These are phyloP conservation scores for Athalia rosae DNA, from an alignment of 2,888 invertebrate genomes.

Conservation along the genomic window DNA sequence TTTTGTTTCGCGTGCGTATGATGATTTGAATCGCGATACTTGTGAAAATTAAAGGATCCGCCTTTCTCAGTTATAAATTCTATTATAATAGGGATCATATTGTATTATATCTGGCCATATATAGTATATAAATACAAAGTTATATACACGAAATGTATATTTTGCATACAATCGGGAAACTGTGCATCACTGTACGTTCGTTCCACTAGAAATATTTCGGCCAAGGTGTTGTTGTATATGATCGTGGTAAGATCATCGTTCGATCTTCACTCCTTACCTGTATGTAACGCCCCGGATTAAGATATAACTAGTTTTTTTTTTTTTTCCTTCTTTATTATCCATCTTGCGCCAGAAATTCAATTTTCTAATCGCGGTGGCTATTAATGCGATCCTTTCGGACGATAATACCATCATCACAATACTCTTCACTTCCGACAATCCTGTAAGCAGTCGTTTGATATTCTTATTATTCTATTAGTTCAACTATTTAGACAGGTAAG, in stretches of 20 bases:
- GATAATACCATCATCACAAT: not conserved
- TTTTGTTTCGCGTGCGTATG: too few species aligned
- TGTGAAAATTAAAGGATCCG: conserved; percentile 25
- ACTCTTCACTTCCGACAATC: conserved; percentile 4
- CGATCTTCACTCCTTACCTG: not conserved
- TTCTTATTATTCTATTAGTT: not conserved
- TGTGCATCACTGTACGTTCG: conserved; percentile 48
- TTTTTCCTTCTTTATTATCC: not conserved
- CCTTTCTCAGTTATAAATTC: conserved; percentile 24
- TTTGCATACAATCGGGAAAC: conserved; percentile 63
- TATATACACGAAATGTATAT: conserved; percentile 59
- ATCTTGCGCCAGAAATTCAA: conserved; percentile 35
- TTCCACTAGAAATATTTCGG: conserved; percentile 59
- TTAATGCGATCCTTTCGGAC: not conserved
- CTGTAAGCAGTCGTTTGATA: not conserved
- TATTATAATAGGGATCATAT: too few species aligned
- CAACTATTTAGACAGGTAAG: too few species aligned
- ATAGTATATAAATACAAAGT: not conserved
- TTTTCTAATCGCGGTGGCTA: not conserved
- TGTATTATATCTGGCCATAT: too few species aligned
- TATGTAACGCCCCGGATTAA: conserved; percentile 6
- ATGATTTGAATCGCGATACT: not conserved
- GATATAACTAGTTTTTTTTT: not conserved
- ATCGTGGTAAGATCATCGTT: not conserved
- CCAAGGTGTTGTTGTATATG: conserved; percentile 55